Conservation (phyloP, 2,888 invertebrate species). For the Falcaria lacertinaria region DNA sequence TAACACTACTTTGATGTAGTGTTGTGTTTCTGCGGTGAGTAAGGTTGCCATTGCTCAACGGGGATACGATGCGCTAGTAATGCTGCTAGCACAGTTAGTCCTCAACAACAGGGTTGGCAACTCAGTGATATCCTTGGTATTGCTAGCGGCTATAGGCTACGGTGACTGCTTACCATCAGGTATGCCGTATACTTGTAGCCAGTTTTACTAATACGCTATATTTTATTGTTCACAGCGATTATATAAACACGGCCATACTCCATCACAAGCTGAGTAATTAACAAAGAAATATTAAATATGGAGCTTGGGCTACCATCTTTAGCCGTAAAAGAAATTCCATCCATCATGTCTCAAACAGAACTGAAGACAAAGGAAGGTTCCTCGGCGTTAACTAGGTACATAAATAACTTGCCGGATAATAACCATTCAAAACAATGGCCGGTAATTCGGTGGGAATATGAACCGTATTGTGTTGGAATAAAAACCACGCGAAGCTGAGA, state of each 20-base stretch:
- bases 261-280: background rate
- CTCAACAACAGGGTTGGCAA: too few species aligned
- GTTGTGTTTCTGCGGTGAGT: too few species aligned
- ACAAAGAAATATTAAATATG: background rate
- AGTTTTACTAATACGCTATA: too few species aligned
- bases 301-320: slow-evolving; percentile 1
- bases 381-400: slow-evolving; percentile 17
- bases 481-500: slow-evolving; percentile 11
- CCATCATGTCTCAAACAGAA: slow-evolving; percentile 5
- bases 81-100: too few species aligned
- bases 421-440: slow-evolving; percentile 13
- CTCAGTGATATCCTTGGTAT: too few species aligned
- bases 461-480: slow-evolving; percentile 15
- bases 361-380: slow-evolving; percentile 7
- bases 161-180: too few species aligned
- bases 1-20: too few species aligned
- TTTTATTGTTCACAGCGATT: too few species aligned
- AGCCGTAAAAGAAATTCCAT: slow-evolving; percentile 11
- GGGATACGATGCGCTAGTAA: too few species aligned
- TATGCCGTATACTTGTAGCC: too few species aligned
- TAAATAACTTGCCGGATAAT: slow-evolving; percentile 18
- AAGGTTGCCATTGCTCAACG: too few species aligned
- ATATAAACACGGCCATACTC: background rate
- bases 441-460: slow-evolving; percentile 6
- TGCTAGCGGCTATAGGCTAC: too few species aligned